Percentiles rank a stretch among this genome's conserved stretches.
These are phyloP conservation scores for Crotalus tigris DNA, from an alignment of 2,113 vertebrate genomes.

Conservation along the genomic window DNA sequence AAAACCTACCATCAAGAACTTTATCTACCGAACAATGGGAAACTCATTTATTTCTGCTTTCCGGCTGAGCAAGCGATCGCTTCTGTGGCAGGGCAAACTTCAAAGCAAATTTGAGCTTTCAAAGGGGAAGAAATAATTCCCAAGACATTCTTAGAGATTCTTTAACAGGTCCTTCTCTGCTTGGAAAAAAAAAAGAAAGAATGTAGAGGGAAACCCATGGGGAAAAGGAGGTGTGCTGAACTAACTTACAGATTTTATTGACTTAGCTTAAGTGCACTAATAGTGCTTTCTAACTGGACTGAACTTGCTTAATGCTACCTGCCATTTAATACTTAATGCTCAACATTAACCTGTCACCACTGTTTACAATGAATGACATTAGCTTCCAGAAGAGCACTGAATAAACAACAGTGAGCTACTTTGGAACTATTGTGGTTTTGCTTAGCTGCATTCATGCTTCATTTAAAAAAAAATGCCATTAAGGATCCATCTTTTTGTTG, in stretches of 20 bases:
- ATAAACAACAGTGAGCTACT: conserved; percentile 29
- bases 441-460: conserved; percentile 33
- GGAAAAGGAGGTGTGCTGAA: conserved; percentile 43
- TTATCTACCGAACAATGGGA: conserved; percentile 80
- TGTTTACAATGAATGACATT: conserved; percentile 22
- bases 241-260: conserved; percentile 52
- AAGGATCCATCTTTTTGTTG: conserved; percentile 14
- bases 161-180: conserved; percentile 29
- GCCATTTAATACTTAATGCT: not conserved
- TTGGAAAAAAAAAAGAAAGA: conserved; percentile 30
- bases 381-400: conserved; percentile 46
- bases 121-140: conserved; percentile 62
- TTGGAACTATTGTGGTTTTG: conserved; percentile 26
- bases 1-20: conserved; percentile 84
- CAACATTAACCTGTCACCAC: not conserved
- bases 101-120: conserved; percentile 78
- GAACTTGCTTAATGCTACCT: not conserved
- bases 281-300: conserved; percentile 9
- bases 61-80: conserved; percentile 78
- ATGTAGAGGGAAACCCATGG: conserved; percentile 17
- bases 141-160: conserved; percentile 37
- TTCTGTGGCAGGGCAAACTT: conserved; percentile 79
- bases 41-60: conserved; percentile 76
- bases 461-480: not conserved
- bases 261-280: conserved; percentile 37